Conservation (phyloP, 2,113 vertebrate species). For the Pseudopipra pipra region DNA sequence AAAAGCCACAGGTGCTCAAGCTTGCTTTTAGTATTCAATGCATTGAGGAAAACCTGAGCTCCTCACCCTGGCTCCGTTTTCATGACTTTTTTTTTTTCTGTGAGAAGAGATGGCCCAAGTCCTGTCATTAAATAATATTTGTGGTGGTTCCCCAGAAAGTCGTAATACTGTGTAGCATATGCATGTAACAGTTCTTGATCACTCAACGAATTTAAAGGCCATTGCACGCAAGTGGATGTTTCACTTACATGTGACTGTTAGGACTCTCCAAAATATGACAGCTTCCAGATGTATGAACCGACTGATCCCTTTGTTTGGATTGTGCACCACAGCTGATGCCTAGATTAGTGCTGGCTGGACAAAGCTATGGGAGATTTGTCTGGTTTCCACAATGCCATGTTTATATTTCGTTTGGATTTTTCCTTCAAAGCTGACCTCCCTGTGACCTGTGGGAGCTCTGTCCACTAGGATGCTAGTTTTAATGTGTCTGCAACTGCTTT, state of each 20-base stretch:
- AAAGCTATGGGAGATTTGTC: conserved; percentile 78
- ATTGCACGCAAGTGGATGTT: conserved; percentile 41
- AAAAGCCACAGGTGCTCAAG: background rate
- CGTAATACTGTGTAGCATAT: background rate
- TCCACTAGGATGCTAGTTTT: conserved; percentile 66
- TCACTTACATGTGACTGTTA: conserved; percentile 59
- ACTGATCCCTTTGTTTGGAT: conserved; percentile 91
- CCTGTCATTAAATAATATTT: background rate
- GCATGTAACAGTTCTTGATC: background rate
- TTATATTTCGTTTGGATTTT: conserved; percentile 83
- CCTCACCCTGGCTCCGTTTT: background rate
- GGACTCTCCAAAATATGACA: conserved; percentile 83
- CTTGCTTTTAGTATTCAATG: background rate
- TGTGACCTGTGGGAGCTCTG: conserved; percentile 68
- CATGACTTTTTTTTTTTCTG: background rate
- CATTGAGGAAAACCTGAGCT: background rate
- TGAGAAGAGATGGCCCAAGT: background rate
- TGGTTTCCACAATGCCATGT: conserved; percentile 77
- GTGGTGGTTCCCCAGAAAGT: background rate
- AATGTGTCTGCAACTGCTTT: conserved; percentile 33
- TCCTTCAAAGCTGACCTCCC: conserved; percentile 81
- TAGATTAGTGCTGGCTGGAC: conserved; percentile 92
- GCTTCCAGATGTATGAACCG: conserved; percentile 89
- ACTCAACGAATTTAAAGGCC: conserved; percentile 7
- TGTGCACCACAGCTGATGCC: conserved; percentile 88